Base-by-base conservation (phyloP, 1,140 invertebrate genomes). In the Drosophila sechellia region DNA sequence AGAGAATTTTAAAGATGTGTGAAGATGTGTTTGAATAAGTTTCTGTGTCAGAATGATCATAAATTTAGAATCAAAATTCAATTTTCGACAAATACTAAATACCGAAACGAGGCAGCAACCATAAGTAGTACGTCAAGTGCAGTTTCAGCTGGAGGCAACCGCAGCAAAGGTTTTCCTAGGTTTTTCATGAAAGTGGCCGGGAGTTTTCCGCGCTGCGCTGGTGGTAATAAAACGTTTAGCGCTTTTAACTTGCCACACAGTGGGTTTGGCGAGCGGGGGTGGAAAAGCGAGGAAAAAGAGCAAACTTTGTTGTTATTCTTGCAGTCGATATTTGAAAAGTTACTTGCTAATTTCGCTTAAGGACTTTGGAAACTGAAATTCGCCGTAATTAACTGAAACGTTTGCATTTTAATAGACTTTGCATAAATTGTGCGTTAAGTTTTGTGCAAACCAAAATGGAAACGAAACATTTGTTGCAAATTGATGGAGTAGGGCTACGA, bases 301-400 rank as follows among this genome's bases (percentile, higher is more conserved):
- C n/a, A 48, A 70, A 71, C 42, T 71, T 71, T 71, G 65, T 70
- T 71, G 68, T 71, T 71, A 71, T 89, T 86, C 46, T 53, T 57
- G 61, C 68, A 72, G 70, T 83, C 83, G 79, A 86, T 89, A 87
- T 86, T 87, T 81, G 63, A 86, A 86, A 86, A 87, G 79, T 86
- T 86, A 66, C 70, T 73, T 57, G 58, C 72, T 84, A 89, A 84
- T 89, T 80, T 76, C 27, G 64, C 48, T 61, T 43, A 80, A 89
- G 84, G 61, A 69, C 79, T 84, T 77, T 55, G 55, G 45, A n/a
- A 89, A 89, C 68, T 80, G 43, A 70, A 89, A 84, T 89, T 77
- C 74, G 48, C 64, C 57, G 57, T 89, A 89, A 89, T 89, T 89
- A 89, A 80, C 85, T 69, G 71, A 73, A 87, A 79, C 63, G 65